Evolutionary conservation across 2,888 invertebrate species (phyloP).

Genomic region (Sarcophaga subvicina): DNA sequence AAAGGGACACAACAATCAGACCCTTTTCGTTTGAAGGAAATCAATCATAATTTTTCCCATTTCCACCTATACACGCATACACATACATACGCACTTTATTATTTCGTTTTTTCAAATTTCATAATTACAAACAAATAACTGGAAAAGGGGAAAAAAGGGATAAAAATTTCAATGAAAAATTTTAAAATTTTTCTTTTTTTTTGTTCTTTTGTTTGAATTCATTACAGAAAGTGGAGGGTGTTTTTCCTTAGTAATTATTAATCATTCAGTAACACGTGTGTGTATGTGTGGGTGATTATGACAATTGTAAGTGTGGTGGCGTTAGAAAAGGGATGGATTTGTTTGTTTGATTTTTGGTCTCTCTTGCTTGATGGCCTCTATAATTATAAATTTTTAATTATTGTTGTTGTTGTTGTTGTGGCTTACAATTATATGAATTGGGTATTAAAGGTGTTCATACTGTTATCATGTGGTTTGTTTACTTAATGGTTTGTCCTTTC

Average conservation of each 20-base stretch:
- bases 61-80: neutral
- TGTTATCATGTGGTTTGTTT: constrained; percentile 46
- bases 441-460: constrained; percentile 50
- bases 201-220: neutral
- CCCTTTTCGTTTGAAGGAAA: constrained; percentile 1
- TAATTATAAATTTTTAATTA: constrained; percentile 29
- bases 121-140: constrained; percentile 44
- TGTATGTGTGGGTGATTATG: neutral
- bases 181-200: neutral
- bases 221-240: constrained; percentile 28
- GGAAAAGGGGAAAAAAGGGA: neutral
- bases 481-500: neutral
- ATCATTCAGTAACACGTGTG: constrained; percentile 2
- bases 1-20: no score
- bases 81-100: constrained; percentile 15
- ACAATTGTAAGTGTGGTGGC: neutral
- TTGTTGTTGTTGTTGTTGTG: neutral
- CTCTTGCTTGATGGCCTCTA: neutral
- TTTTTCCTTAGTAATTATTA: constrained; percentile 5
- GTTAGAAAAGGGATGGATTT: constrained; percentile 44
- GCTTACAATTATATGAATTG: constrained; percentile 15
- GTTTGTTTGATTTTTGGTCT: constrained; percentile 16
- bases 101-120: constrained; percentile 36
- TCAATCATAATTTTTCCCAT: constrained; percentile 50
- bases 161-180: neutral